Base-by-base conservation (phyloP, 2,888 invertebrate genomes). In the Monopis laevigella region DNA sequence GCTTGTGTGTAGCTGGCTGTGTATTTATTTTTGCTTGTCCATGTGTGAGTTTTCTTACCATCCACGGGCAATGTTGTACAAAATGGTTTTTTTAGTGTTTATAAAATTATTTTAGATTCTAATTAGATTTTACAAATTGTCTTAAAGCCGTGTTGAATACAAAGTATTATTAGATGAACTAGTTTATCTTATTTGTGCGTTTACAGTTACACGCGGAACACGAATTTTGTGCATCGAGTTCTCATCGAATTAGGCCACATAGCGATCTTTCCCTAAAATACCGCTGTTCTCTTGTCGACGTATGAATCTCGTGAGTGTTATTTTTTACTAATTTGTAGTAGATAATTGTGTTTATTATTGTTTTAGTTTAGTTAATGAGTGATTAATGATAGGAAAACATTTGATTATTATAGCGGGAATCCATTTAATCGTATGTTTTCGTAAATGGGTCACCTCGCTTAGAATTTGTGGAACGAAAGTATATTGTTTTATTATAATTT, bases 261-360 rank as follows among this genome's bases (percentile, higher is more conserved):
- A 82, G 81, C 81, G 80, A 82, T 81, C 80, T 82, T 81, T 82
- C 81, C 81, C 81, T 82, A 77, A 81, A 80, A 80, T 81, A 81
- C 81, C 81, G 81, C 81, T 80, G 80, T 71, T 78, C 75, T 74
- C 77, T 60, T 80, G 80, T 81, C 80, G 81, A 81, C 81, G 81
- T 82, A 81, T 80, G 73, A 80, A 74, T 68, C 56, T 65, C 60
- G 81, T 81, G 72, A 81, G 81, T 80, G n/a, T 66, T 58, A 55
- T 61, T 54, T 57, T 65, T 61, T 65, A 55, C 53, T 62, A 52
- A n/a, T n/a, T n/a, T n/a, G n/a, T n/a, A n/a, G n/a, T n/a, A n/a
- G n/a, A n/a, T n/a, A n/a, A n/a, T n/a, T n/a, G 4, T 16, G 6
- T 11, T 13, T 6, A 8, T 35, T 18, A 35, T 17, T 16, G 6